phyloP scores from a whole-genome alignment of 2,113 vertebrate genomes.

The Tachuris rubrigastra region DNA sequence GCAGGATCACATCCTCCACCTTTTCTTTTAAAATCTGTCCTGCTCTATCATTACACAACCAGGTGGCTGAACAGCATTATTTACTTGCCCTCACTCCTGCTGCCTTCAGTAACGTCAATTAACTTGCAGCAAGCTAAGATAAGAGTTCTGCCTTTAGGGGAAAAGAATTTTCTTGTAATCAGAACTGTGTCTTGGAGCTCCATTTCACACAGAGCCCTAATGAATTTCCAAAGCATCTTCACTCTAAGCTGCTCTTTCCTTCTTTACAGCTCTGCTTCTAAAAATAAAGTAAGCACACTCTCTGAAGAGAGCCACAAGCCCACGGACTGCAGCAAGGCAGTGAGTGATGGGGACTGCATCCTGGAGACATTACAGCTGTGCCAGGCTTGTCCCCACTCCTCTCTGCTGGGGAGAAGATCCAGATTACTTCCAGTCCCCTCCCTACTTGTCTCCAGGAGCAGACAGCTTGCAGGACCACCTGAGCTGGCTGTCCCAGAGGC shows the following conservation, averaged over 20 bases:
- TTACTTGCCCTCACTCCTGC: background rate
- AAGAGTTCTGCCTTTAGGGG: background rate
- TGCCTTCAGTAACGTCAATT: background rate
- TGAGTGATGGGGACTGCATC: background rate
- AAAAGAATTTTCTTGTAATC: background rate
- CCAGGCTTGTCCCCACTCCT: background rate
- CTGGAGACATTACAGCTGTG: background rate
- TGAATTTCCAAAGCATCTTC: background rate
- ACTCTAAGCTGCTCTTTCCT: background rate
- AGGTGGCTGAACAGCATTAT: background rate
- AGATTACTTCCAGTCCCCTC: background rate
- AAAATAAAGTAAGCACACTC: background rate
- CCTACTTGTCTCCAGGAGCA: background rate
- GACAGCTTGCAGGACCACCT: fast-evolving
- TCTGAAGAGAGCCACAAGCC: background rate
- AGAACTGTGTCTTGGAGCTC: background rate
- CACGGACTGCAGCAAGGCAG: background rate
- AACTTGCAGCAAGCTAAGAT: background rate
- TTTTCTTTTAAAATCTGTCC: background rate
- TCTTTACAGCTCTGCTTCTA: background rate
- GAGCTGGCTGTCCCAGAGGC: background rate
- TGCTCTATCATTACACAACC: background rate
- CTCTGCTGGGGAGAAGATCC: background rate
- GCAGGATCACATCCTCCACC: background rate
- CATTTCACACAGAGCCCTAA: background rate